These are phyloP conservation scores for Laticauda colubrina DNA, from an alignment of 2,113 vertebrate species.

Conservation along the genomic window DNA sequence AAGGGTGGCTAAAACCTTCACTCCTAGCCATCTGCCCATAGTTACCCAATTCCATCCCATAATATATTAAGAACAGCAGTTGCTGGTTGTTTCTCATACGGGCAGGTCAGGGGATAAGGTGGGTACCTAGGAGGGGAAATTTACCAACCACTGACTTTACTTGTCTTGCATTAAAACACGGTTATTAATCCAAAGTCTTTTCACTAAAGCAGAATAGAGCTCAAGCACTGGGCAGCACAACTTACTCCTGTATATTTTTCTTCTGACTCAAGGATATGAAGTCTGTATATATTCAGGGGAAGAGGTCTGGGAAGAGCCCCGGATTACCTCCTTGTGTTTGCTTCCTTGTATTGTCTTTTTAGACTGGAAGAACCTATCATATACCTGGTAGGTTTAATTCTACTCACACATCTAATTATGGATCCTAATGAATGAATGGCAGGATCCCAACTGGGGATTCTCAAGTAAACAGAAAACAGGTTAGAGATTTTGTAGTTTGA, in stretches of 20 bases:
- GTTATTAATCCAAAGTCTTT: background rate
- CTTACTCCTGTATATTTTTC: background rate
- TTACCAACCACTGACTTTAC: background rate
- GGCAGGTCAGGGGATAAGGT: background rate
- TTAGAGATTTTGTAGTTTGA: background rate
- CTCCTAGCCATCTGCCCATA: background rate
- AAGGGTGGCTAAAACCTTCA: background rate
- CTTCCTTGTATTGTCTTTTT: background rate
- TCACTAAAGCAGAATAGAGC: background rate
- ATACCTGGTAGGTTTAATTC: background rate
- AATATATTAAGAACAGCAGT: background rate
- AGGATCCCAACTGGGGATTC: background rate
- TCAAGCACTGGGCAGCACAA: background rate
- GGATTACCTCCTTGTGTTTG: background rate
- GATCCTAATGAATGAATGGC: background rate
- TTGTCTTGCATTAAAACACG: background rate
- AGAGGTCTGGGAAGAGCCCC: background rate
- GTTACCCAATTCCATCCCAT: background rate
- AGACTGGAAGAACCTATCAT: background rate
- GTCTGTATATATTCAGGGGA: background rate
- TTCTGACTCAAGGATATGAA: background rate
- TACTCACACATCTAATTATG: background rate
- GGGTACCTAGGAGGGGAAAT: background rate
- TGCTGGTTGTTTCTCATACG: background rate
- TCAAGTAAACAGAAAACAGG: background rate